Conservation (phyloP, 92 coral and sea anemone genomes). For the Porites lobata region DNA sequence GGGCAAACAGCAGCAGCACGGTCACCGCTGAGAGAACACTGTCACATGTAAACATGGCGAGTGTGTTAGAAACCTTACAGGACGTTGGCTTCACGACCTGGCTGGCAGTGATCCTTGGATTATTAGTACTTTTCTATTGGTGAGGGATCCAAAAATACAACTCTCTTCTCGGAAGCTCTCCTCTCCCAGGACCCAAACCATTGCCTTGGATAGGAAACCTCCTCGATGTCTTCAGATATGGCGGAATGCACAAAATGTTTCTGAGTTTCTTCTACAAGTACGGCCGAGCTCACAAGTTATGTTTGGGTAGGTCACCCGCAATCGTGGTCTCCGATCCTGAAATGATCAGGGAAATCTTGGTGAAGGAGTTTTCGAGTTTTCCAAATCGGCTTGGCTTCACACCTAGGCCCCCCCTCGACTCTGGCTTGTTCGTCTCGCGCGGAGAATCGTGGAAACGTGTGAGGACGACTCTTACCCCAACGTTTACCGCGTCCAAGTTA, state of each 20-base stretch:
- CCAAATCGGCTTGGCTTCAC: constrained; percentile 74
- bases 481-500: constrained; percentile 81
- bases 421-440: constrained; percentile 56
- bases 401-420: constrained; percentile 66
- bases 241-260: constrained; percentile 80
- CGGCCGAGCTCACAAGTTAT: constrained; percentile 82
- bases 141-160: constrained; percentile 63
- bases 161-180: constrained; percentile 53
- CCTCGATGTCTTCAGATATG: constrained; percentile 70
- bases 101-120: constrained; percentile 20
- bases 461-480: constrained; percentile 75
- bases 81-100: constrained; percentile 26
- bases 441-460: constrained; percentile 80
- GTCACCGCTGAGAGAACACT: background rate
- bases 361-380: constrained; percentile 85
- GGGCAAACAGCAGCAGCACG: too few relatives aligned
- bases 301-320: constrained; percentile 63
- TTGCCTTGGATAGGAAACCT: constrained; percentile 86
- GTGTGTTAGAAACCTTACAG: background rate
- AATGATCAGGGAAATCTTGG: constrained; percentile 74
- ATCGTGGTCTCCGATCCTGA: constrained; percentile 78
- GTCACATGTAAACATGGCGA: constrained; percentile 22
- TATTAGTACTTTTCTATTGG: constrained; percentile 73
- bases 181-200: constrained; percentile 71
- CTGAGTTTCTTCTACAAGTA: constrained; percentile 73